A percentile compares a stretch with the other conserved stretches of the same genome.
phyloP scores from a whole-genome alignment of 2,797 vertebrate genomes.

The Chrosomus eos region DNA sequence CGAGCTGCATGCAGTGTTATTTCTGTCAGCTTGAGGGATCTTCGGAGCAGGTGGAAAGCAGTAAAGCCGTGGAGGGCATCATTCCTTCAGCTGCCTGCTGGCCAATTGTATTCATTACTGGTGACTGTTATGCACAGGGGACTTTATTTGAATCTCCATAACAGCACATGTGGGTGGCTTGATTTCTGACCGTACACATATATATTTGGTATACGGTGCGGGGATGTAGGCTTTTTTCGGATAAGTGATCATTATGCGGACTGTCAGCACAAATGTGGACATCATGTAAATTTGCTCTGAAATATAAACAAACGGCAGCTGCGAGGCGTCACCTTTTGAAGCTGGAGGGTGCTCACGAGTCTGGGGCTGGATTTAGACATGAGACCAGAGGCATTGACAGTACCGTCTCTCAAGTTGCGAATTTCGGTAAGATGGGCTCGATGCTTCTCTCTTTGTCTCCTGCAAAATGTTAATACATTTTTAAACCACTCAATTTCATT shows the following conservation, averaged over 20 bases:
- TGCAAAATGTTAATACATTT: slow-evolving; percentile 38
- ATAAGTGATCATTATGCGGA: slow-evolving; percentile 25
- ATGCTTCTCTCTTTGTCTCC: slow-evolving; percentile 78
- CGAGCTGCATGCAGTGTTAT: slow-evolving; percentile 56
- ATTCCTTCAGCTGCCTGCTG: slow-evolving; percentile 49
- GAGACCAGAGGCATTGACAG: slow-evolving; percentile 73
- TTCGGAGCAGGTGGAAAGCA: slow-evolving; percentile 48
- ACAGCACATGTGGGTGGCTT: slow-evolving; percentile 29
- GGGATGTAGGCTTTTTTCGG: neutral
- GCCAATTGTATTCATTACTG: slow-evolving; percentile 55
- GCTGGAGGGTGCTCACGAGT: slow-evolving; percentile 60
- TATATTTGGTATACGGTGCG: slow-evolving; percentile 20
- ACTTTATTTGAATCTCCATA: slow-evolving; percentile 46
- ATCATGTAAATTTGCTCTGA: slow-evolving; percentile 13
- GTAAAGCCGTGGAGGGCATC: slow-evolving; percentile 51
- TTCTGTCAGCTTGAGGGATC: slow-evolving; percentile 59
- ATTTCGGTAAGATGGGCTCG: slow-evolving; percentile 79
- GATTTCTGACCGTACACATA: slow-evolving; percentile 18
- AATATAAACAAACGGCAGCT: slow-evolving; percentile 53
- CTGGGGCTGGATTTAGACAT: slow-evolving; percentile 77
- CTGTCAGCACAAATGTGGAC: slow-evolving; percentile 33
- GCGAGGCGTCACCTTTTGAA: slow-evolving; percentile 61
- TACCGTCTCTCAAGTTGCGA: slow-evolving; percentile 78
- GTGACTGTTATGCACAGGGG: slow-evolving; percentile 49
- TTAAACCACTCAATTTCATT: neutral